phyloP scores from a whole-genome alignment of 2,113 vertebrate genomes.

The Colinus virginianus region DNA sequence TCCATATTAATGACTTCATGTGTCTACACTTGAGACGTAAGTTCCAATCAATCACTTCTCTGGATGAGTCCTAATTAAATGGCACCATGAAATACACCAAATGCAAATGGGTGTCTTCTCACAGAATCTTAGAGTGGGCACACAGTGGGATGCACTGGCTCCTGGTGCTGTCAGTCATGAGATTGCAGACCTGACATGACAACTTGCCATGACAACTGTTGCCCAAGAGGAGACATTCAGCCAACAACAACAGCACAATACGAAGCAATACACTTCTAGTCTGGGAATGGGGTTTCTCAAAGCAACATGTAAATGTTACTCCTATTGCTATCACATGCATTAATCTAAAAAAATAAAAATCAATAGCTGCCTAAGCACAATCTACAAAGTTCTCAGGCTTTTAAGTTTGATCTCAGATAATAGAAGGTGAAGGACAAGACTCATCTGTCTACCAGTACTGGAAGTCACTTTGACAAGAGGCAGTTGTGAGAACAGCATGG shows the following conservation, averaged over 20 bases:
- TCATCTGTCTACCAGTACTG: background rate
- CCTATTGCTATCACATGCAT: background rate
- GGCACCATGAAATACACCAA: background rate
- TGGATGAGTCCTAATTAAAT: background rate
- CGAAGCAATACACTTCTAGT: background rate
- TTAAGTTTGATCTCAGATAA: background rate
- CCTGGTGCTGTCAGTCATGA: accelerated
- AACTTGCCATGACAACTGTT: background rate
- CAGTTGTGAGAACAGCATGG: background rate
- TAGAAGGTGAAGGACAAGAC: background rate
- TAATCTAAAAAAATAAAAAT: background rate
- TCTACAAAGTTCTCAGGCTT: background rate
- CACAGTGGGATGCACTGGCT: background rate
- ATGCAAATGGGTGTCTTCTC: background rate
- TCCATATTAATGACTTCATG: background rate
- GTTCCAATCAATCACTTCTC: background rate
- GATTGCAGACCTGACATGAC: background rate
- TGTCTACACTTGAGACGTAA: background rate
- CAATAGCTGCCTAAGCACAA: background rate
- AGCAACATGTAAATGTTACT: background rate
- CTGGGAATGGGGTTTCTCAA: background rate
- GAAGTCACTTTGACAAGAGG: background rate
- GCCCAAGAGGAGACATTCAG: background rate
- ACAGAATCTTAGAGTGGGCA: background rate
- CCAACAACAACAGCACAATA: background rate